Conservation (phyloP, 1,140 invertebrate genomes). For the Phymastichus coffea region DNA sequence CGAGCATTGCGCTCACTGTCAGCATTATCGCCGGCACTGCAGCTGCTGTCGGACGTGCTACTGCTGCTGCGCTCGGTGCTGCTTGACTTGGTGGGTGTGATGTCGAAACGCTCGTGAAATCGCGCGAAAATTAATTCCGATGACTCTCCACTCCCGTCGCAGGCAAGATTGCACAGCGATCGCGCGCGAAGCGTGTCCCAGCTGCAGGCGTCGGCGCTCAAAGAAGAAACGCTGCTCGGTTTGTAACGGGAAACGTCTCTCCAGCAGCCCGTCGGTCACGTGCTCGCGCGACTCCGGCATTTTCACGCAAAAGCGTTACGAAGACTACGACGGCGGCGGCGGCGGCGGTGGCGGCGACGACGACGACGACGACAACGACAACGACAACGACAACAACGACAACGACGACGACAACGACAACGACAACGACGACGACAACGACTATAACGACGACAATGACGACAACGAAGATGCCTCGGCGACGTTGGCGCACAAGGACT, state of each 20-base stretch:
- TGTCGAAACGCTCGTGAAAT: background rate
- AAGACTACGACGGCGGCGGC: too few relatives aligned
- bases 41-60: slow-evolving; percentile 7
- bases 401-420: slow-evolving; percentile 29
- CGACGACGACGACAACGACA: too few relatives aligned
- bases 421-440: slow-evolving; percentile 5
- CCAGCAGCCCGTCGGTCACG: background rate
- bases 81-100: background rate
- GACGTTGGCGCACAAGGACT: slow-evolving; percentile 41
- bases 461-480: slow-evolving; percentile 23
- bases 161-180: background rate
- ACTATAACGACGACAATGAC: slow-evolving; percentile 11
- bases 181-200: background rate
- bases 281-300: slow-evolving; percentile 12
- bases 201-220: background rate
- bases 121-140: background rate
- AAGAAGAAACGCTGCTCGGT: background rate
- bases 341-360: background rate
- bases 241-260: slow-evolving; percentile 13
- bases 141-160: background rate
- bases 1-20: slow-evolving; percentile 5
- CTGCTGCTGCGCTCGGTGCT: background rate
- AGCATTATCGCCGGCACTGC: slow-evolving; percentile 21
- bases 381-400: too few relatives aligned
- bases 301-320: slow-evolving; percentile 10